Base-by-base conservation (phyloP, 1,140 invertebrate genomes). In the Panagrolaimus sp. region DNA sequence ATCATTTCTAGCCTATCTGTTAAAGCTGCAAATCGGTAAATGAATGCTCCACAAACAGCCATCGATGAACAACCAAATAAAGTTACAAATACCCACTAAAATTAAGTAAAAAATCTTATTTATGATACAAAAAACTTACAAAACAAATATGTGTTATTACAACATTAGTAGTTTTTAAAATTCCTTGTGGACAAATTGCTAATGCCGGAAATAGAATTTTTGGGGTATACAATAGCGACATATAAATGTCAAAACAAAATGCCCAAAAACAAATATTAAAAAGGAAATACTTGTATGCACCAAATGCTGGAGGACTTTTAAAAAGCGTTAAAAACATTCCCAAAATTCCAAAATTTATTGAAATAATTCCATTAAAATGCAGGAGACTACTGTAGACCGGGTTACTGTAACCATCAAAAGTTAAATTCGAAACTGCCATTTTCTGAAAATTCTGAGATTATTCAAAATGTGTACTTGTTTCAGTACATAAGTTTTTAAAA, bases 301-400 rank as follows among this genome's bases (percentile, higher is more conserved):
- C 51, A 20, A 57, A 57, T 9, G 13, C 20, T 13, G 11, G 13
- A 14, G 51, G 51, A 11, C 20, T 57, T 11, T 20, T 27, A 11
- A 27, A 25, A 11, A 27, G 9, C 11, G 27, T 57, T 20, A 57
- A 5, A 13, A n/a, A 57, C 51, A 57, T 57, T n/a, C 20, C 20
- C n/a, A 64, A 64, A 47, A 64, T 14, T 11, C 63, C 42, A 38
- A 64, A 64, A 25, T 11, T 44, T 43, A 64, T 64, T 16, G 63
- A 20, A 64, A 64, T 31, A 44, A 38, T 23, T 1, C 63, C 42
- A 64, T 44, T 47, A 25, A 47, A 38, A 25, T 16, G 44, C 9
- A 51, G 44, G 8, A 66, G 1, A 57, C 14, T 66, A 61, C 47
- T 38, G 43, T 31, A 66, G 27, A 57, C n/a, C 20, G 20, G 20